Evolutionary conservation across 2,888 invertebrate genomes (phyloP), one percentile per base, ranked within the genome.

Genomic region (Punctoribates punctum): DNA sequence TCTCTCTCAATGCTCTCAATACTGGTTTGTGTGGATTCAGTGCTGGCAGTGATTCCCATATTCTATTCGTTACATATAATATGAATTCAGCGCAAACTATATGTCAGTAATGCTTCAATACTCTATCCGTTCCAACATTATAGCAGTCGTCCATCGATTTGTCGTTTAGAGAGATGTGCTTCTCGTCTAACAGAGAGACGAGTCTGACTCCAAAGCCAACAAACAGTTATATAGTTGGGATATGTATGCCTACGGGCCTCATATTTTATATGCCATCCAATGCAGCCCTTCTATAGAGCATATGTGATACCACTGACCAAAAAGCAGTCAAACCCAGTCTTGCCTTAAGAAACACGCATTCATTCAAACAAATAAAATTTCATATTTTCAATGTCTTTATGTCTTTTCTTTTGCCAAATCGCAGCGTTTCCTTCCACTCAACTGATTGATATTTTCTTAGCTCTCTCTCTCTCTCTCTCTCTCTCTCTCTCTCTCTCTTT

Each of bases 51-150:
- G 29, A 67, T n/a, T 20, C 38, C 38, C 67, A 67, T 67, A 67
- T 67, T 67, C 38, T 67, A 67, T 67, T 67, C 38, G 67, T 67
- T 67, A 67, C 67, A 67, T 38, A 67, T 67, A 67, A 67, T 67
- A 67, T 67, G 11, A 67, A 67, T 38, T 67, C 67, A 67, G 20
- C 67, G 42, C 67, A 67, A 60, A 67, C 67, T 67, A 42, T 29
- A 67, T 67, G 67, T 67, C 67, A 67, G 38, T 67, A 29, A 29
- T 62, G 29, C 29, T 25, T 38, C 17, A 67, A 67, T 38, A 67
- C 38, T 67, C 67, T 67, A 67, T 67, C 38, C 38, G n/a, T 60
- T 20, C 38, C 34, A n/a, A 42, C 67, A 20, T 67, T 67, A 67
- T 67, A 67, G n/a, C n/a, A 67, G n/a, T 38, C n/a, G n/a, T 17